A percentile compares a stretch with the other conserved stretches of the same genome.
Evolutionary conservation across 2,113 vertebrate species (phyloP).

Genomic region (Paramisgurnus dabryanus): DNA sequence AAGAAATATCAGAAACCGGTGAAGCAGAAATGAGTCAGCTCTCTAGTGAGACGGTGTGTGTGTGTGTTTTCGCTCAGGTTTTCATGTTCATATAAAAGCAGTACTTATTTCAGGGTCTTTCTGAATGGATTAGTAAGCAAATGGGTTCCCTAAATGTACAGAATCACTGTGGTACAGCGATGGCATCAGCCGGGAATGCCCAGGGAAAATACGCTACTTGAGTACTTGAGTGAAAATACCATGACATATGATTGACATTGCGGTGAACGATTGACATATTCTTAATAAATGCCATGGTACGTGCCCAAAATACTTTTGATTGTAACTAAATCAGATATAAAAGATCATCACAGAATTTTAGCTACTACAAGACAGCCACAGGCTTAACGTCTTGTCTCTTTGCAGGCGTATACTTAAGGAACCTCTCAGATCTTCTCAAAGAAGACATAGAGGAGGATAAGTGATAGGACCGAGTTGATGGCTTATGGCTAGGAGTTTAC

Average conservation of each 20-base stretch:
- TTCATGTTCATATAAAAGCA: slow-evolving; percentile 3
- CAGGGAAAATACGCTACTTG: neutral
- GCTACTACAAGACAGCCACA: neutral
- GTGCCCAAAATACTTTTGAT: neutral
- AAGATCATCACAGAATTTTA: neutral
- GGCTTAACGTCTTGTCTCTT: neutral
- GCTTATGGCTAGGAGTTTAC: neutral
- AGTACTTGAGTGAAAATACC: neutral
- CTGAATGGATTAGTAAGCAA: neutral
- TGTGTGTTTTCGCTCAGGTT: neutral
- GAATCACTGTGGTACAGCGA: neutral
- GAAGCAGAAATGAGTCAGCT: slow-evolving; percentile 76
- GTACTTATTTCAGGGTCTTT: neutral
- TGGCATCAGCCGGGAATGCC: neutral
- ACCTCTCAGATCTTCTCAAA: neutral
- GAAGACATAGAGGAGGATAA: neutral
- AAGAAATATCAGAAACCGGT: slow-evolving; percentile 69
- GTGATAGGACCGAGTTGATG: neutral
- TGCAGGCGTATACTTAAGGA: neutral
- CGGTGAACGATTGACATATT: too few relatives aligned
- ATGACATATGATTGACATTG: too few relatives aligned
- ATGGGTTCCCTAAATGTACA: neutral
- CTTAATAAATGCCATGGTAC: neutral
- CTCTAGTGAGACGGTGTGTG: slow-evolving; percentile 65
- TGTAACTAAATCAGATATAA: too few relatives aligned